A percentile compares a stretch with the other conserved stretches of the same genome.
Evolutionary conservation across 1,140 invertebrate genomes (phyloP).

Genomic region (Subanguina moxae): DNA sequence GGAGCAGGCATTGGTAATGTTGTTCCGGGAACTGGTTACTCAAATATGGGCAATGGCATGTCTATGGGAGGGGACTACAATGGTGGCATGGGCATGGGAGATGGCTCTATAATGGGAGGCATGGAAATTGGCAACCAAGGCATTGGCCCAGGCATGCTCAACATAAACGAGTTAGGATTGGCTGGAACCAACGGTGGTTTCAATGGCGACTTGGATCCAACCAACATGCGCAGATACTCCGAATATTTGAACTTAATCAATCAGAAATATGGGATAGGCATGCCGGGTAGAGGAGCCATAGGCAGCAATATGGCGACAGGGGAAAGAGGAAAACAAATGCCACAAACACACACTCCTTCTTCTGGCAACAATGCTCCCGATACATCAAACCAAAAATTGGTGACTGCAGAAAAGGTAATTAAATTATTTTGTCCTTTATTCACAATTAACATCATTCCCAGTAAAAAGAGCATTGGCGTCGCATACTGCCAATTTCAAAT

Average conservation of each 20-base stretch:
- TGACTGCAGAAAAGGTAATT: not conserved
- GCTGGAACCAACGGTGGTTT: not conserved
- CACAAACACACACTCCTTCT: not conserved
- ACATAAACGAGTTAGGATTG: not conserved
- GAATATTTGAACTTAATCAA: constrained; percentile 17
- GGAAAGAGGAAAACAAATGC: not conserved
- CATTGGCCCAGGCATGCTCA: not conserved
- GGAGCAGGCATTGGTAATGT: constrained; percentile 16
- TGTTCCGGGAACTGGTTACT: constrained; percentile 2
- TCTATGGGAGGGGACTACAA: not conserved
- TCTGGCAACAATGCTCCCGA: not conserved
- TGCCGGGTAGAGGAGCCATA: not conserved
- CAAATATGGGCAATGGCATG: not conserved
- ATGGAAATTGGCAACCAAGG: not conserved
- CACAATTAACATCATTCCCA: not conserved
- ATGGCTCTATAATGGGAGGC: not conserved
- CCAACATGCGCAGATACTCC: not conserved
- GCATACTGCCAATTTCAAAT: too few species aligned
- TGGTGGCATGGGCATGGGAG: not conserved
- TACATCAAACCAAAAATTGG: not conserved
- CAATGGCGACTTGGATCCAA: constrained; percentile 4
- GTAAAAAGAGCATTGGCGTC: too few species aligned
- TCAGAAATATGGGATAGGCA: constrained; percentile 18
- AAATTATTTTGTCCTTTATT: not conserved
- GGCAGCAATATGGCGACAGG: not conserved